These are phyloP conservation scores for Anser cygnoides DNA, from an alignment of 2,113 vertebrate genomes.

Conservation along the genomic window DNA sequence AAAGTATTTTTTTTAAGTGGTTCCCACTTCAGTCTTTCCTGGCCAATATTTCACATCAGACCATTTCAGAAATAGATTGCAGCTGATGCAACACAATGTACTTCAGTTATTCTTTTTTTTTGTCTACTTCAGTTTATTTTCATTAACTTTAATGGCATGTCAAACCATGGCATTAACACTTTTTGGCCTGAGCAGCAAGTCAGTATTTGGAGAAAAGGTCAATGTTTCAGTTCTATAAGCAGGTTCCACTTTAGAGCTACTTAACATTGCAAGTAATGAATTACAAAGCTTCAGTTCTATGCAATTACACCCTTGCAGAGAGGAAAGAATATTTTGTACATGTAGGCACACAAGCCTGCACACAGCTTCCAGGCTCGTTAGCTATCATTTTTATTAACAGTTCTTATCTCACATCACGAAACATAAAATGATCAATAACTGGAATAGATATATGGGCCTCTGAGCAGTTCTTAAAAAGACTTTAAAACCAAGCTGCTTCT, in stretches of 20 bases:
- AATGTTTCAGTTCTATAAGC: neutral
- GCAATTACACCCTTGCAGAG: neutral
- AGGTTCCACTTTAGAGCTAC: neutral
- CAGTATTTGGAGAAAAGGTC: neutral
- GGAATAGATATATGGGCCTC: neutral
- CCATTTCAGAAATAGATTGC: neutral
- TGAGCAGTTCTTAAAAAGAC: neutral
- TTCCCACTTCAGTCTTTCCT: neutral
- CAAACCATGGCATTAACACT: neutral
- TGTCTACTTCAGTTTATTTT: neutral
- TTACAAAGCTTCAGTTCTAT: neutral
- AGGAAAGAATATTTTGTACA: neutral
- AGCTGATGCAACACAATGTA: neutral
- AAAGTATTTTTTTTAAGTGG: neutral
- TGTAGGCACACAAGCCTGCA: neutral
- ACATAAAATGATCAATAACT: neutral
- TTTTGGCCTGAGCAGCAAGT: neutral
- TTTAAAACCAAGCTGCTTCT: neutral
- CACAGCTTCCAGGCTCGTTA: neutral
- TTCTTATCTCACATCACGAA: neutral
- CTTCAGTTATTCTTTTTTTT: neutral
- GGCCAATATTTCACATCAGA: accelerated
- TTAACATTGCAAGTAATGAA: neutral
- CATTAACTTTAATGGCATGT: neutral
- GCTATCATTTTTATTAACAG: neutral